A percentile compares a stretch with the other conserved stretches of the same genome.
Evolutionary conservation across 2,888 invertebrate species (phyloP).

Genomic region (Lepidochitona cinerea): DNA sequence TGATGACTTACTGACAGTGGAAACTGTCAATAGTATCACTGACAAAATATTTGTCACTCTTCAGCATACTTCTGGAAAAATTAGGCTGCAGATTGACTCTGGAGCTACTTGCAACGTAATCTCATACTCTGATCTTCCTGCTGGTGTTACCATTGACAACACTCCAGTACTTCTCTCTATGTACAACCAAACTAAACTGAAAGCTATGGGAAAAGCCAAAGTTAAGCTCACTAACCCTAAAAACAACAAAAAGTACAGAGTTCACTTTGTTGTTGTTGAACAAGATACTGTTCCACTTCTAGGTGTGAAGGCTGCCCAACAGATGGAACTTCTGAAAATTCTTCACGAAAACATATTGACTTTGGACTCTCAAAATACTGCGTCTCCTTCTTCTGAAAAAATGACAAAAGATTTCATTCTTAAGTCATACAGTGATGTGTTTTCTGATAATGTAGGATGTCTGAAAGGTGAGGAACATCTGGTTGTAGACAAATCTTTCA

Average conservation of each 20-base stretch:
- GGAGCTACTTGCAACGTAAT: too few species aligned
- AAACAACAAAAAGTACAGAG: not conserved
- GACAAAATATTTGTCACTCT: too few species aligned
- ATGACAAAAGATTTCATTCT: not conserved
- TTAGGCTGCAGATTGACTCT: too few species aligned
- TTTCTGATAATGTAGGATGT: too few species aligned
- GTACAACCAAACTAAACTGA: not conserved
- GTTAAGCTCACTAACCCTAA: not conserved
- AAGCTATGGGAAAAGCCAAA: not conserved
- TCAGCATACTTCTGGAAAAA: too few species aligned
- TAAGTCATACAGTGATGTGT: too few species aligned
- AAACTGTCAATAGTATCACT: too few species aligned
- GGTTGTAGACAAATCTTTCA: too few species aligned
- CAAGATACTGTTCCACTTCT: not conserved
- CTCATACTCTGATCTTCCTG: too few species aligned
- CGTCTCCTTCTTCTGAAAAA: not conserved
- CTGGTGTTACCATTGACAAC: not conserved
- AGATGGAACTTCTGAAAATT: not conserved
- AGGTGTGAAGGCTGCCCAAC: not conserved
- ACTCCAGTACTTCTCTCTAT: not conserved
- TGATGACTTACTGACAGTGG: too few species aligned
- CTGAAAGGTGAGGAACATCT: too few species aligned
- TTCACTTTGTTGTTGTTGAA: not conserved
- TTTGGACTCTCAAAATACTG: not conserved
- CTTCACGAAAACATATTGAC: not conserved